These are phyloP conservation scores for Sebastiscus tertius DNA, from an alignment of 2,797 vertebrate species.

Conservation along the genomic window DNA sequence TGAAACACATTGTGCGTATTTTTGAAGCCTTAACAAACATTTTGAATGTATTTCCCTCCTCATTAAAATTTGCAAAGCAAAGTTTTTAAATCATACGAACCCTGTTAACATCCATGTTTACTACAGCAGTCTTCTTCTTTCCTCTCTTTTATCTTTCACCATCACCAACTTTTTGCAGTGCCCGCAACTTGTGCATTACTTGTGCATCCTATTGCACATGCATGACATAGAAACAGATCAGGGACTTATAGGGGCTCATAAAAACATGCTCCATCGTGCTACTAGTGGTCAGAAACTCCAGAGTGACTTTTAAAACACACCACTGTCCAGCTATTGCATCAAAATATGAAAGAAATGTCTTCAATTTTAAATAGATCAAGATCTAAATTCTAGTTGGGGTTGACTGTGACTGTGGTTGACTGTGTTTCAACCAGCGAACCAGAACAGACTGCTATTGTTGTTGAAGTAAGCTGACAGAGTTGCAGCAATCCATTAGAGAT, in stretches of 20 bases:
- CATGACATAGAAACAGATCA: neutral
- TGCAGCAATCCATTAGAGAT: neutral
- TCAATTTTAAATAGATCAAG: neutral
- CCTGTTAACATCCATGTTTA: neutral
- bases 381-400: neutral
- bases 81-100: too few species aligned
- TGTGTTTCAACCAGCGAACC: neutral
- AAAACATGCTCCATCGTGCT: neutral
- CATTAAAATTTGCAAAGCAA: too few species aligned
- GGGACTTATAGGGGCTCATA: neutral
- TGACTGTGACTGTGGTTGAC: neutral
- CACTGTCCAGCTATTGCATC: neutral
- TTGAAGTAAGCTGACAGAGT: neutral
- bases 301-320: neutral
- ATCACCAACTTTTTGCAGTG: neutral
- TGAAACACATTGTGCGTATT: too few species aligned
- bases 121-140: neutral
- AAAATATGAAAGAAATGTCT: neutral
- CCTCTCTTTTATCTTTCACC: neutral
- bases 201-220: neutral
- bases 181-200: neutral
- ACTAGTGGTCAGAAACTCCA: neutral
- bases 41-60: too few species aligned
- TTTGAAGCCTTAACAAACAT: neutral
- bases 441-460: neutral